These are phyloP conservation scores for Ramphastos sulfuratus DNA, from an alignment of 2,113 vertebrate species.

Conservation along the genomic window DNA sequence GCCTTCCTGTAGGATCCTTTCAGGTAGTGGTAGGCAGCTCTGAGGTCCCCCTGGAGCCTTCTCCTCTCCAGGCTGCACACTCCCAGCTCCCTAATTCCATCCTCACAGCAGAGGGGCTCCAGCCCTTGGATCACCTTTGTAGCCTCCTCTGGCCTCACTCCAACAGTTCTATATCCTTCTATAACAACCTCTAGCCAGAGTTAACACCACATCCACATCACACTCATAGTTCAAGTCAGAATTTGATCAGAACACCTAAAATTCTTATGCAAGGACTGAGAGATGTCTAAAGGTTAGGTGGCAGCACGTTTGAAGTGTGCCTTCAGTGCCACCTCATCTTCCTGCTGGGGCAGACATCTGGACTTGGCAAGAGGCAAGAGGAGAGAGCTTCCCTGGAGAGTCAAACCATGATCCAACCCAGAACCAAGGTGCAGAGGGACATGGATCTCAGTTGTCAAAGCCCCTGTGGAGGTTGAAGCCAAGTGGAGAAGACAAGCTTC, in stretches of 20 bases:
- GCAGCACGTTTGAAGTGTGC: fast-evolving
- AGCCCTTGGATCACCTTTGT: no score
- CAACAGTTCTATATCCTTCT: no score
- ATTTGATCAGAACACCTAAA: neutral
- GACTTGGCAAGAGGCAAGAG: neutral
- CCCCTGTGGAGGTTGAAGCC: neutral
- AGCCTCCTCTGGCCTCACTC: no score
- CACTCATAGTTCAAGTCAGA: fast-evolving
- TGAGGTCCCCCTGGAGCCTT: no score
- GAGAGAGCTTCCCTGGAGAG: neutral
- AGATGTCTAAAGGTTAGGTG: neutral
- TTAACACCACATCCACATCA: fast-evolving
- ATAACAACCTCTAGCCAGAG: fast-evolving
- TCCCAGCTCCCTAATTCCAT: no score
- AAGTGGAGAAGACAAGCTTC: constrained; percentile 23
- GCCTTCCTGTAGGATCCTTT: no score
- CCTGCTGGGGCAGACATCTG: fast-evolving
- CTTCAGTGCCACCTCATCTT: neutral
- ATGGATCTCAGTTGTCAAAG: fast-evolving
- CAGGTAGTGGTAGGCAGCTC: no score
- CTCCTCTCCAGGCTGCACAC: no score
- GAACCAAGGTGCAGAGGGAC: neutral
- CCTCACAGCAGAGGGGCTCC: no score
- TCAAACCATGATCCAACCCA: fast-evolving
- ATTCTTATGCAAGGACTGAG: fast-evolving